These are phyloP conservation scores for Toxostoma redivivum DNA, from an alignment of 2,113 vertebrate genomes.

Conservation along the genomic window DNA sequence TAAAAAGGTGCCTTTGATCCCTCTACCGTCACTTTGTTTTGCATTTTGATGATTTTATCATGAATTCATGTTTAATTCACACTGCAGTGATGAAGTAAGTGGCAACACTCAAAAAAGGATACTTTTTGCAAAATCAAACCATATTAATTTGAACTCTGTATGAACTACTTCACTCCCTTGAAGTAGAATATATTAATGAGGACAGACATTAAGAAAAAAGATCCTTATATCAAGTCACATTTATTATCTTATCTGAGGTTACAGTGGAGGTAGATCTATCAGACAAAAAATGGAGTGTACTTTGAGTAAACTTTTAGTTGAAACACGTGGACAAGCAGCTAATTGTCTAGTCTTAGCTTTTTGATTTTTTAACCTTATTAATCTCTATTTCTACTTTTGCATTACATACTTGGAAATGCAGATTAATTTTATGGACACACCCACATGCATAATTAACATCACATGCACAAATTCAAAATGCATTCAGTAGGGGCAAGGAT, in stretches of 20 bases:
- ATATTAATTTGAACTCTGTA: conserved; percentile 51
- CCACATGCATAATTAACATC: background rate
- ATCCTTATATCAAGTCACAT: background rate
- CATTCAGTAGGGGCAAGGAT: background rate
- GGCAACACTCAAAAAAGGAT: conserved; percentile 45
- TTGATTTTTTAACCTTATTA: background rate
- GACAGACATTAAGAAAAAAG: conserved; percentile 32
- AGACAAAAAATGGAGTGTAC: background rate
- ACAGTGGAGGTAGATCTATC: background rate
- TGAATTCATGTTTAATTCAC: conserved; percentile 68
- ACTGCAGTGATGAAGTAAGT: conserved; percentile 52
- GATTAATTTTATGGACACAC: background rate
- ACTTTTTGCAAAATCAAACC: conserved; percentile 40
- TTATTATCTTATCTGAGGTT: conserved; percentile 16
- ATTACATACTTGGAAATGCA: background rate
- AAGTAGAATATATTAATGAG: conserved; percentile 38
- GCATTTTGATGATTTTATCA: conserved; percentile 71
- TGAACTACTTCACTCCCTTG: conserved; percentile 57
- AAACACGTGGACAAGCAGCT: background rate
- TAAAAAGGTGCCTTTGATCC: conserved; percentile 62
- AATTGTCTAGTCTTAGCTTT: background rate
- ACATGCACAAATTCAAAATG: background rate
- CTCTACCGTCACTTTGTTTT: conserved; percentile 43
- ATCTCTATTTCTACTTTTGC: background rate
- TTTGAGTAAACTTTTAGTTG: conserved; percentile 9